Percentiles rank a stretch among this genome's conserved stretches.
Conservation (phyloP, 2,113 vertebrate species). For the Hippocampus barbouri region DNA sequence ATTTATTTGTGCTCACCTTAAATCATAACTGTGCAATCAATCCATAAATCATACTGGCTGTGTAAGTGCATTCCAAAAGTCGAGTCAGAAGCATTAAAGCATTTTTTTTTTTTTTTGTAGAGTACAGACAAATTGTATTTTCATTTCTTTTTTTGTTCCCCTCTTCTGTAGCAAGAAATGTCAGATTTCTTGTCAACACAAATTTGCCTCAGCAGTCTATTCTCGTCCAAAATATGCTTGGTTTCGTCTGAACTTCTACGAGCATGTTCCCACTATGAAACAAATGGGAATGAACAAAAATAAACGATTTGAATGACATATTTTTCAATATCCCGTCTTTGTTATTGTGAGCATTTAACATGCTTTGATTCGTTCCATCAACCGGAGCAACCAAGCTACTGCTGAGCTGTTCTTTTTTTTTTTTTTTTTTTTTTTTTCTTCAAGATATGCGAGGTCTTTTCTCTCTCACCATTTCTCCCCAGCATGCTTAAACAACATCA, state of each 20-base stretch:
- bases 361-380: constrained; percentile 1
- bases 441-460: constrained; percentile 38
- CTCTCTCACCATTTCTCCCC: constrained; percentile 11
- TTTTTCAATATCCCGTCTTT: constrained; percentile 13
- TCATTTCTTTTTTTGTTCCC: not conserved
- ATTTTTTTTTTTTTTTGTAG: too few relatives aligned
- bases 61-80: not conserved
- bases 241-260: not conserved
- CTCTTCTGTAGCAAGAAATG: not conserved
- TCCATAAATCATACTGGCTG: not conserved
- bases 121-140: not conserved
- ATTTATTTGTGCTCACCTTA: not conserved
- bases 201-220: constrained; percentile 1
- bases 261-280: not conserved
- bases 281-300: not conserved
- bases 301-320: not conserved
- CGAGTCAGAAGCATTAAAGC: not conserved
- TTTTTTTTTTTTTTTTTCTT: constrained; percentile 6
- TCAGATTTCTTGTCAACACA: not conserved
- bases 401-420: constrained; percentile 45
- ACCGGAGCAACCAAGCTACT: constrained; percentile 42
- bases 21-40: not conserved
- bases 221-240: not conserved
- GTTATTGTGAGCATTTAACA: constrained; percentile 11
- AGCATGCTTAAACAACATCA: constrained; percentile 46